phyloP scores from a whole-genome alignment of 2,888 invertebrate species.

The Acanthosepion pharaonis region DNA sequence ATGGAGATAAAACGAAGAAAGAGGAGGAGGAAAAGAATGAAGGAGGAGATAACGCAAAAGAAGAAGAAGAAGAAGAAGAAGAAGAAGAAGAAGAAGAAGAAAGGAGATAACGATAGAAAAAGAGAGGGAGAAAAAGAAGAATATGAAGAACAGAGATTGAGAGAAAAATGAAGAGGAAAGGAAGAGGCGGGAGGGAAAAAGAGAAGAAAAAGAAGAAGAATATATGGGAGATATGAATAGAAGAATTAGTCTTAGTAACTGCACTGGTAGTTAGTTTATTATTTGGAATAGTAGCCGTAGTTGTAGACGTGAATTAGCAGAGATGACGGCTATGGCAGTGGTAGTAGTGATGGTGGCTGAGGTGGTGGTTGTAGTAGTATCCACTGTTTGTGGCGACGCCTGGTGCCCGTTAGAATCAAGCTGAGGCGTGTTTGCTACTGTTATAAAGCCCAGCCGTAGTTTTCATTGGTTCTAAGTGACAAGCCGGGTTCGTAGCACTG shows the following conservation, averaged over 20 bases:
- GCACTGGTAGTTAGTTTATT: neutral
- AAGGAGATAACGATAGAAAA: no score
- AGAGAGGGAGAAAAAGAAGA: no score
- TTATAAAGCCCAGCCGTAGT: neutral
- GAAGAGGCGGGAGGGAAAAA: no score
- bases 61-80: no score
- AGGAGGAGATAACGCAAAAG: neutral
- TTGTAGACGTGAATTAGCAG: neutral
- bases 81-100: neutral
- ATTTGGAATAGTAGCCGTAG: neutral
- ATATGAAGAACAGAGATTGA: neutral
- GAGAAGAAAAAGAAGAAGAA: neutral
- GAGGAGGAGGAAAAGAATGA: neutral
- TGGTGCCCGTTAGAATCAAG: conserved; percentile 4
- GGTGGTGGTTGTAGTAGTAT: neutral
- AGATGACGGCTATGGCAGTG: neutral
- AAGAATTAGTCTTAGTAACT: neutral
- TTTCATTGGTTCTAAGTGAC: conserved; percentile 1
- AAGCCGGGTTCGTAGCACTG: conserved; percentile 33
- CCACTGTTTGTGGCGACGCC: conserved; percentile 12
- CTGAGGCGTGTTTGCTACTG: neutral
- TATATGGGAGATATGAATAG: neutral
- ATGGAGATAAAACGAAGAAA: neutral
- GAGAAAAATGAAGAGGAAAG: neutral
- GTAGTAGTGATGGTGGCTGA: neutral